Percentiles rank a stretch among this genome's conserved stretches.
Evolutionary conservation across 1,140 invertebrate species (phyloP).

Genomic region (Pteromalus puparum): DNA sequence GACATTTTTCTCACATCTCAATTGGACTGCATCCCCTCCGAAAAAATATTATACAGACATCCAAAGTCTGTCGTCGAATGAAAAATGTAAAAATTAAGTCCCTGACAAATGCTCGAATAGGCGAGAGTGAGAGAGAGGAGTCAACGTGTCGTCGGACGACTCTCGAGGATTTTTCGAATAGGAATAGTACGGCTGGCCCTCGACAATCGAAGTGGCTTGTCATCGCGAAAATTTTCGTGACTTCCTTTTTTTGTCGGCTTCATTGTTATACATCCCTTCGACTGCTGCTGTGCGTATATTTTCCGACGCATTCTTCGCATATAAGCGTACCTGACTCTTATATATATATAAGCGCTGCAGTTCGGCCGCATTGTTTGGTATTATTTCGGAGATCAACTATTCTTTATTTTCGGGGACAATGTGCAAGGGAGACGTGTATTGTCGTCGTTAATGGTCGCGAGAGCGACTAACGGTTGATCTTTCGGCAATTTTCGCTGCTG

Average conservation of each 20-base stretch:
- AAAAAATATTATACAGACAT: too few species aligned
- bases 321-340: conserved; percentile 8
- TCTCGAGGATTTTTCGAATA: conserved; percentile 49
- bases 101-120: too few species aligned
- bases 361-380: background rate
- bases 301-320: background rate
- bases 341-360: background rate
- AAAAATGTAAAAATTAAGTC: conserved; percentile 39
- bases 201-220: conserved; percentile 43
- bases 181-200: background rate
- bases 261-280: background rate
- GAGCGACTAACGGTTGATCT: background rate
- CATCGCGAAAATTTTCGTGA: conserved; percentile 49
- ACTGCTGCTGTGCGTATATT: background rate
- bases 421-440: background rate
- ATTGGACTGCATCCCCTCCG: too few species aligned
- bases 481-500: background rate
- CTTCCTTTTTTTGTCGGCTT: conserved; percentile 2
- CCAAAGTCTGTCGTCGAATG: background rate
- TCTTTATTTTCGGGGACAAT: background rate
- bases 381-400: conserved; percentile 14
- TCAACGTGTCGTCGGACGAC: conserved; percentile 47
- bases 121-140: background rate
- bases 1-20: too few species aligned
- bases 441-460: background rate